Evolutionary conservation across 2,888 invertebrate species (phyloP), one percentile per base, ranked within the genome.

Genomic region (Campoplex nolae): DNA sequence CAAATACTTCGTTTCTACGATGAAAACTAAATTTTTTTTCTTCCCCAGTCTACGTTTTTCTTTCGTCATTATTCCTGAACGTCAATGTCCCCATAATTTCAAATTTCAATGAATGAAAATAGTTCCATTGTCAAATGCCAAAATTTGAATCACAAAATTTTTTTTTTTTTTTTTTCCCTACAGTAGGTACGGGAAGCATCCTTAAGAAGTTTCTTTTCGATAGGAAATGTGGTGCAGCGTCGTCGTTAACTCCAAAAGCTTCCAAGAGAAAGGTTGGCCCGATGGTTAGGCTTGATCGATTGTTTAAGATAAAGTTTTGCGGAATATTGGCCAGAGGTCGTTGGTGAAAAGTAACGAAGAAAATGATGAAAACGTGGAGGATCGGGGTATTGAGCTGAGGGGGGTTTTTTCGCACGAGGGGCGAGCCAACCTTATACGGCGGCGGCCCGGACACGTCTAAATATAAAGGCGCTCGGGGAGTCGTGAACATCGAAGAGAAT

Each of bases 371-470:
- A 86, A 83, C 74, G 88, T 38, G 77, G 70, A 62, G 65, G 81
- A 45, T 54, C 67, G 78, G 51, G 48, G 48, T 62, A 58, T 85
- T 84, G 80, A 62, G 83, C 79, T 62, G 78, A 77, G 89, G 88
- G 86, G 88, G 87, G 54, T 85, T 78, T 85, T 85, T 85, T 85
- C 90, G 90, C 88, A 89, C 90, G 91, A 91, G 91, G 90, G 91
- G 93, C 91, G 74, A 65, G 81, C 83, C 83, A 91, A 92, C 94
- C 94, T 93, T 94, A 94, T 94, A 94, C 94, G 94, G 94, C 92
- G 92, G 92, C 94, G 92, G 93, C 94, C 94, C 94, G 92, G 94
- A 92, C 92, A 90, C 92, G 90, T 93, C 94, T 94, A 94, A 94
- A 94, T 94, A 94, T 94, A 94, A 94, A 94, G 92, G 93, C 93